phyloP scores from a whole-genome alignment of 2,888 invertebrate genomes.

The Morpho achilles region DNA sequence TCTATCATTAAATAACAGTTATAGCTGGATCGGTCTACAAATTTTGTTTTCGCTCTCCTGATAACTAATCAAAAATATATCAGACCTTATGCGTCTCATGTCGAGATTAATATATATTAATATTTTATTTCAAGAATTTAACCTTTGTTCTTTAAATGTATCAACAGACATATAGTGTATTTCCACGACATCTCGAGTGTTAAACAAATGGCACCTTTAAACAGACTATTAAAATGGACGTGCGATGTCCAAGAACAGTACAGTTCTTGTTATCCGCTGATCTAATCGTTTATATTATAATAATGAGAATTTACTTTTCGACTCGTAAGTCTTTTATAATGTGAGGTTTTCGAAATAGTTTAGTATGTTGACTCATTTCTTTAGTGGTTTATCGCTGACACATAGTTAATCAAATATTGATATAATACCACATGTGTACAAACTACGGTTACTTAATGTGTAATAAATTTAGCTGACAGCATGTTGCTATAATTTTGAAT shows the following conservation, averaged over 20 bases:
- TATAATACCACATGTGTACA: neutral
- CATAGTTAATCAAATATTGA: conserved; percentile 14
- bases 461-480: too few relatives aligned
- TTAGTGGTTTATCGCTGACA: conserved; percentile 10
- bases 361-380: conserved; percentile 16
- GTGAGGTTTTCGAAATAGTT: conserved; percentile 25
- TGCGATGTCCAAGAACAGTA: conserved; percentile 25
- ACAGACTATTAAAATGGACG: conserved; percentile 26
- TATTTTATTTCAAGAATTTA: neutral
- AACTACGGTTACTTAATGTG: too few relatives aligned
- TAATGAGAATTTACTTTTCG: conserved; percentile 23
- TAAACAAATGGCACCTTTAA: conserved; percentile 21
- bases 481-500: too few relatives aligned
- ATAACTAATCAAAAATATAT: too few relatives aligned
- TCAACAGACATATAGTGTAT: conserved; percentile 12
- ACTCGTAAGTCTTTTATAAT: conserved; percentile 22
- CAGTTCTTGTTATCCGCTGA: conserved; percentile 27
- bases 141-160: neutral
- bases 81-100: too few relatives aligned
- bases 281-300: conserved; percentile 33
- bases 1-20: too few relatives aligned
- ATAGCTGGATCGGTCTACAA: too few relatives aligned
- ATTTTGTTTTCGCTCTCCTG: too few relatives aligned
- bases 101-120: too few relatives aligned
- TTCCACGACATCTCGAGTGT: conserved; percentile 17